Base-by-base conservation (phyloP, 2,888 invertebrate genomes). In the Platypus cylindrus region DNA sequence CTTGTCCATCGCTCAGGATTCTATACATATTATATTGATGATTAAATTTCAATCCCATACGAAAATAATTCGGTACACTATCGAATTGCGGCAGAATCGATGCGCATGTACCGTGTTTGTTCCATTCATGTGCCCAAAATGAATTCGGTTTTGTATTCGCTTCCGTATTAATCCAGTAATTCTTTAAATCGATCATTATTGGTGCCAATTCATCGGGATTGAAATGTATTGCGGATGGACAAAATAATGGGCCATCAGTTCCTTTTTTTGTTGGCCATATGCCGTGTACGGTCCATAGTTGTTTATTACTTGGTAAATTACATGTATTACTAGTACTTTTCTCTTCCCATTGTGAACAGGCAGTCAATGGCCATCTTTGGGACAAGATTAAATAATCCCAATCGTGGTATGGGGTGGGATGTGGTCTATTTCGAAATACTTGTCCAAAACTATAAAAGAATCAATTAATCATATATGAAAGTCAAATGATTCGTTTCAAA, bases 91-190 rank as follows among this genome's bases (percentile, higher is more conserved):
- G 63, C 3, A 81, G 43, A 3, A 58, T 45, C 1, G 71, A 66
- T 2, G 84, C 79, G 53, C 86, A 86, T 0, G 84, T 83, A 2
- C 86, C 86, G 54, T 86, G 86, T 50, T 86, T 86, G 1, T 64
- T 56, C 85, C 85, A 86, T 56, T 86, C 86, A 51, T 86, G 84
- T 37, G 72, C 64, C 84, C 84, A 85, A 14, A 85, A 65, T 7
- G 71, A 65, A 47, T 75, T 61, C 2, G 55, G 51, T 14, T 59
- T 52, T 0, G 62, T 63, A 20, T 62, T 61, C 47, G 69, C 69
- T 54, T 82, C 75, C 36, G 86, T 64, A 48, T 83, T 80, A 1
- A 74, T 70, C 87, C 87, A 87, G 44, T 68, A 70, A 8, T 48
- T 32, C 18, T 55, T 47, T 25, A 62, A 41, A 23, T 58, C 54